A percentile compares a stretch with the other conserved stretches of the same genome.
phyloP scores from a whole-genome alignment of 2,797 vertebrate species.

The Pseudochromis fuscus region DNA sequence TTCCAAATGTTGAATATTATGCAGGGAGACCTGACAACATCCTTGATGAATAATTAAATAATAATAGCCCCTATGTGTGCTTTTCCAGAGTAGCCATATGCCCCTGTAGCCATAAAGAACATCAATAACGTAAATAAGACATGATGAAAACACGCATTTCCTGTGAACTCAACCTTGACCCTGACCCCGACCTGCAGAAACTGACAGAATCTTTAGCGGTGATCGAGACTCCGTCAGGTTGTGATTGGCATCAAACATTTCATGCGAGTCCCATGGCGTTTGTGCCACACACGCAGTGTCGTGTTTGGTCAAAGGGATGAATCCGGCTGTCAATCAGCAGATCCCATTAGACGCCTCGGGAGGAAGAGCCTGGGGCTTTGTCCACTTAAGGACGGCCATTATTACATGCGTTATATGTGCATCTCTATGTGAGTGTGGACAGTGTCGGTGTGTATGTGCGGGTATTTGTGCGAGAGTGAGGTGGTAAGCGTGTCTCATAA shows the following conservation, averaged over 20 bases:
- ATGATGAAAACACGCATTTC: constrained; percentile 68
- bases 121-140: constrained; percentile 75
- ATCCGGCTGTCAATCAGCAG: constrained; percentile 70
- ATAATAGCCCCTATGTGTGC: constrained; percentile 42
- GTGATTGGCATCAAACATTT: constrained; percentile 11
- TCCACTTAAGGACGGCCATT: constrained; percentile 62
- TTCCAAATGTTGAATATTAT: constrained; percentile 61
- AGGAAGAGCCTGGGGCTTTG: constrained; percentile 64
- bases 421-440: constrained; percentile 40
- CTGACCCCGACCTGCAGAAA: constrained; percentile 30
- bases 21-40: constrained; percentile 56
- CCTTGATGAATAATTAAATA: constrained; percentile 76
- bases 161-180: constrained; percentile 72
- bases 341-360: constrained; percentile 68
- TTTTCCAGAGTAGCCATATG: constrained; percentile 50
- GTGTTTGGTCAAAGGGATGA: constrained; percentile 58
- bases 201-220: constrained; percentile 34
- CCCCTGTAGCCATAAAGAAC: constrained; percentile 54
- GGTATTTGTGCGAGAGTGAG: constrained; percentile 16
- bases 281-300: constrained; percentile 25
- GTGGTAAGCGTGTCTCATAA: constrained; percentile 39
- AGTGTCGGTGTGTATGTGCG: constrained; percentile 12
- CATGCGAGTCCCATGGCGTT: constrained; percentile 18
- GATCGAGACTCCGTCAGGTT: constrained; percentile 35
- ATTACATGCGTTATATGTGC: constrained; percentile 47